Evolutionary conservation across 2,888 invertebrate species (phyloP).

Genomic region (Pegoplata infirma): DNA sequence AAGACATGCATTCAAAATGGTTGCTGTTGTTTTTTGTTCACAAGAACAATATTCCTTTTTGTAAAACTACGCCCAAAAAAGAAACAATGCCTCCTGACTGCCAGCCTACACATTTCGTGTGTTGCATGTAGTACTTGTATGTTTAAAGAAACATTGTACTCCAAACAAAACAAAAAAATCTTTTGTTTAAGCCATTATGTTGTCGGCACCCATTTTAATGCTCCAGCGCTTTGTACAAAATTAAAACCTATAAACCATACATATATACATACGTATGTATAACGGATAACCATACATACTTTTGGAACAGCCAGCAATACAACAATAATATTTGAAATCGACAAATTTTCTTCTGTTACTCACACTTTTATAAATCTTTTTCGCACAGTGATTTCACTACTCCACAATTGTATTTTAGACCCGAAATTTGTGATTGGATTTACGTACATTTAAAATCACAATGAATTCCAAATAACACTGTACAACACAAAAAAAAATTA

Average conservation of each 20-base stretch:
- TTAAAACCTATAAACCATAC: constrained; percentile 6
- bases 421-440: too few relatives aligned
- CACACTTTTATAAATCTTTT: not conserved
- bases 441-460: too few relatives aligned
- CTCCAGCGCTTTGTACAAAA: constrained; percentile 27
- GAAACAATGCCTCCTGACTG: constrained; percentile 29
- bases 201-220: constrained; percentile 65
- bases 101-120: constrained; percentile 35
- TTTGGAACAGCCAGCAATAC: constrained; percentile 20
- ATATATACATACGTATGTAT: constrained; percentile 3
- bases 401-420: too few relatives aligned
- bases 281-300: not conserved
- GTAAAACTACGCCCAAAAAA: constrained; percentile 46
- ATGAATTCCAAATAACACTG: too few relatives aligned
- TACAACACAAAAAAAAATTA: too few relatives aligned
- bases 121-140: too few relatives aligned
- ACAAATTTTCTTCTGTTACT: constrained; percentile 21
- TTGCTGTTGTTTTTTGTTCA: constrained; percentile 20
- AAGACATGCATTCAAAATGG: constrained; percentile 51
- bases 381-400: constrained; percentile 10
- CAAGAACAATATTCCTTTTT: constrained; percentile 45
- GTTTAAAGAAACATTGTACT: too few relatives aligned
- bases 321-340: constrained; percentile 47
- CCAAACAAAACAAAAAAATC: constrained; percentile 38
- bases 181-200: constrained; percentile 62